Conservation (phyloP, 2,113 vertebrate genomes). For the Phrynocephalus versicolor region DNA sequence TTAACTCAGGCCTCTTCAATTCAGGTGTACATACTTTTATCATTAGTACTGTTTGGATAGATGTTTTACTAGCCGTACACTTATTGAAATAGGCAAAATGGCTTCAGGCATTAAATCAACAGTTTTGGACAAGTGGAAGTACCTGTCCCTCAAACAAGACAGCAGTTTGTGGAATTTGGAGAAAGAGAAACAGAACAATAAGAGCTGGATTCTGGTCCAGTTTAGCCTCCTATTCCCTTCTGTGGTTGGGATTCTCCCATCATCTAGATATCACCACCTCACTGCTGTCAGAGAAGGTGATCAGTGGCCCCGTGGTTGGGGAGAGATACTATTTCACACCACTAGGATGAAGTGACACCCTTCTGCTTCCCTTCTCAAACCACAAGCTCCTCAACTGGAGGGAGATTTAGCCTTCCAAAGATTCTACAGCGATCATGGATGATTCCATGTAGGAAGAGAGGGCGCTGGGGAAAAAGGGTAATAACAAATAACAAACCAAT, state of each 20-base stretch:
- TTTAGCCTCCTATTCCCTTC: background rate
- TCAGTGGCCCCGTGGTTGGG: no score
- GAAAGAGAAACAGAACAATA: background rate
- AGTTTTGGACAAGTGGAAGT: background rate
- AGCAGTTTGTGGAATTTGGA: background rate
- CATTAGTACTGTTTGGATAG: background rate
- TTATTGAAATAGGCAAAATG: background rate
- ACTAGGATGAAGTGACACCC: no score
- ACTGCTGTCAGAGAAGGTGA: background rate
- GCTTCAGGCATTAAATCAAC: background rate
- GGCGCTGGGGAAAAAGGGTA: no score
- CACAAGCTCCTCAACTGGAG: no score
- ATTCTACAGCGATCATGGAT: no score
- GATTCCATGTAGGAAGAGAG: no score
- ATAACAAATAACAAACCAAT: no score
- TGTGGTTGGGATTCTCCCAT: background rate
- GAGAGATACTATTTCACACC: no score
- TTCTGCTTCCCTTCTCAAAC: no score
- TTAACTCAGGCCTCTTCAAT: background rate
- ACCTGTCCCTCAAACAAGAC: background rate
- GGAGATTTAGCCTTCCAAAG: no score
- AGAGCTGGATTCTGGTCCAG: no score
- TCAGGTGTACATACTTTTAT: rapidly evolving
- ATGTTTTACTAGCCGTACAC: background rate
- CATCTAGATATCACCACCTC: background rate